Evolutionary conservation across 2,113 vertebrate species (phyloP), one percentile per base, ranked within the genome.

Genomic region (Cettia cetti): DNA sequence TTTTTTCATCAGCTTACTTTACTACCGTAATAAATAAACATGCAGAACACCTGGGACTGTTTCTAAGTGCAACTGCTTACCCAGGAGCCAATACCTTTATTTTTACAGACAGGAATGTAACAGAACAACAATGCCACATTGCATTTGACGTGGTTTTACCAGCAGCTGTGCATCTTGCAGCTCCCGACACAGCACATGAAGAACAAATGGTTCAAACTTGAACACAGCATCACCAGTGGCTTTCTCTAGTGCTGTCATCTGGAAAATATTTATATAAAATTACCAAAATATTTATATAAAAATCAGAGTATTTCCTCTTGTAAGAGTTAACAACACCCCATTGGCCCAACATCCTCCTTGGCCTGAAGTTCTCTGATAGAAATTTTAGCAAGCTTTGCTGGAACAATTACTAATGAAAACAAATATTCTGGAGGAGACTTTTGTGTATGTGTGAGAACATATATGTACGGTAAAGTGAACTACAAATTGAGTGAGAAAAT

Each of bases 161-260:
- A 99, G 94, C 30, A 99, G 96, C 92, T 98, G 99, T 18, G 99
- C 99, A 11, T 99, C 98, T 39, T 97, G 98, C 47, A 99, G 95
- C 45, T 97, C 97, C 63, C 78, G 96, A 80, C 99, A 99, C 23
- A 99, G 98, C 49, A 99, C 98, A 0, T 99, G 99, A 60, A 99
- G 98, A 27, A 99, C 96, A 71, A 99, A 98, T 0, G 99, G 99
- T 42, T 99, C 99, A 90, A 99, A 99, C 96, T 99, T 99, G 85
- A 99, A 85, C 63, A 99, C 95, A 2, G 97, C 98, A 0, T 99
- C 98, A 16, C 98, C 98, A 10, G 65, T 95, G 6, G 98, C 94
- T 26, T 96, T 97, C 74, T 93, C 87, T 68, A 99, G 93, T 17
- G 96, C 98, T 10, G 89, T 69, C 72, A 98, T 68, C 99, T 99